phyloP scores from a whole-genome alignment of 2,113 vertebrate species.

The Rafetus swinhoei region DNA sequence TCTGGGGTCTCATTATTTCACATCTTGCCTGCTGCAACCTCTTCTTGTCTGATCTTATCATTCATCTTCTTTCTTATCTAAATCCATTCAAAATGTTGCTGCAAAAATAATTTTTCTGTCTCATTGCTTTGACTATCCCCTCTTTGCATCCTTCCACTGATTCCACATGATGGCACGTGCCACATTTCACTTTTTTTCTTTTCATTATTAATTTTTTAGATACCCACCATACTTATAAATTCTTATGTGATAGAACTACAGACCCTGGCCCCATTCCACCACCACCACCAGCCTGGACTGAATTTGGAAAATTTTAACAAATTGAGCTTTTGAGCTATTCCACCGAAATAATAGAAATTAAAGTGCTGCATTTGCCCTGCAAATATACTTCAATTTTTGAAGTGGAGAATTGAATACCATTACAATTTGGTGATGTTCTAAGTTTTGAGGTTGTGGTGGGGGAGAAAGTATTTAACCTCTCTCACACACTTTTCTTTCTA shows the following conservation, averaged over 20 bases:
- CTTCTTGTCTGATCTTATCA: background rate
- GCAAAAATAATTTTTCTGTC: rapidly evolving
- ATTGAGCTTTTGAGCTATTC: background rate
- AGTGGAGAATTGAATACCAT: background rate
- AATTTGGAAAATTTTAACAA: background rate
- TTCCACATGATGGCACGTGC: background rate
- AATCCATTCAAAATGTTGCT: background rate
- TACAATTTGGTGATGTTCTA: background rate
- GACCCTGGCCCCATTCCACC: background rate
- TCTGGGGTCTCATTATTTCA: background rate
- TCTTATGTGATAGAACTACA: background rate
- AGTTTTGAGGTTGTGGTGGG: background rate
- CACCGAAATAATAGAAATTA: background rate
- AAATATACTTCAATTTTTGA: background rate
- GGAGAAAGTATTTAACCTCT: background rate
- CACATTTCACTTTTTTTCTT: background rate
- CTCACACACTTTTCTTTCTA: background rate
- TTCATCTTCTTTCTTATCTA: background rate
- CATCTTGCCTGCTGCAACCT: rapidly evolving
- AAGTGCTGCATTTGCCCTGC: background rate
- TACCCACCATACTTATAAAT: background rate
- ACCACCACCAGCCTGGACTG: background rate
- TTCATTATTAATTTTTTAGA: background rate
- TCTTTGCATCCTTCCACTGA: background rate
- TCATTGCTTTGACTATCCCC: background rate